These are phyloP conservation scores for Pseudococcus longispinus DNA, from an alignment of 2,888 invertebrate species.

Conservation along the genomic window DNA sequence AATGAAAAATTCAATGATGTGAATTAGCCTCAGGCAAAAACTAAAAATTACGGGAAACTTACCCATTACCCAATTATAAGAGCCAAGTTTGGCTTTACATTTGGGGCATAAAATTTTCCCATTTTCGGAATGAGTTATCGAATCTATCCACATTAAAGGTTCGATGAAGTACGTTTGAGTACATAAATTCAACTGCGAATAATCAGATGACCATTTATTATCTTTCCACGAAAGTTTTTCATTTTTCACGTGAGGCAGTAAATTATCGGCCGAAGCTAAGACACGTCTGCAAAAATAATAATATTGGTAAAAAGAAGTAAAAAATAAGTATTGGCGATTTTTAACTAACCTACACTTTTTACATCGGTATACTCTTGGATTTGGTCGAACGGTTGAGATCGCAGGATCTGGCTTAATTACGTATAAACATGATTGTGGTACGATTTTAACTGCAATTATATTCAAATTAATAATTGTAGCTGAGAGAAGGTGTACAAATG, in stretches of 20 bases:
- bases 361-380: slow-evolving; percentile 84
- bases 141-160: slow-evolving; percentile 88
- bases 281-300: slow-evolving; percentile 66
- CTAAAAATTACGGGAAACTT: too few relatives aligned
- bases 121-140: slow-evolving; percentile 72
- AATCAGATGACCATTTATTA: slow-evolving; percentile 60
- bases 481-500: neutral
- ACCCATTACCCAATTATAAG: slow-evolving; percentile 91
- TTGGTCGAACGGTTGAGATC: slow-evolving; percentile 75
- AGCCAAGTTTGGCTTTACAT: slow-evolving; percentile 84
- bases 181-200: slow-evolving; percentile 65
- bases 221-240: slow-evolving; percentile 66
- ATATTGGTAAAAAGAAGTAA: neutral
- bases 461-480: neutral
- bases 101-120: slow-evolving; percentile 88
- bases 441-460: slow-evolving; percentile 72
- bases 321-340: neutral
- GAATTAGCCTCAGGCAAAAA: too few relatives aligned
- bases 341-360: slow-evolving; percentile 72
- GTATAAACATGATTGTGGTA: slow-evolving; percentile 79
- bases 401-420: slow-evolving; percentile 83
- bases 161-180: slow-evolving; percentile 83
- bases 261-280: slow-evolving; percentile 80
- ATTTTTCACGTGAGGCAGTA: slow-evolving; percentile 74
- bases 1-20: slow-evolving; percentile 59